Base-by-base conservation (phyloP, 1,140 invertebrate genomes). In the Leptopilina boulardi region DNA sequence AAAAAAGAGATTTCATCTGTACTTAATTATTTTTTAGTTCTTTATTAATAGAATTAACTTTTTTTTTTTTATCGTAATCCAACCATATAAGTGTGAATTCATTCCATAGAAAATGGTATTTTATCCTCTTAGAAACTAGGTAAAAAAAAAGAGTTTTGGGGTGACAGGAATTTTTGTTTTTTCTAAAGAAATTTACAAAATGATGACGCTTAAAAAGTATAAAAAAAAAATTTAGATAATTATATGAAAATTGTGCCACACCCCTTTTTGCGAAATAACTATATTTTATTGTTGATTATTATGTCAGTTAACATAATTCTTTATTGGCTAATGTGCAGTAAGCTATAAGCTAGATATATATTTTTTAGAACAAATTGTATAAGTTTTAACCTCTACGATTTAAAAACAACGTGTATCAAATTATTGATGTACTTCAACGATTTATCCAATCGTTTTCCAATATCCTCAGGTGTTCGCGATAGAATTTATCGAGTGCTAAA, bases 281-380 rank as follows among this genome's bases (percentile, higher is more conserved):
- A 66, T n/a, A n/a, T 66, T 66, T 30, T 66, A 66, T 66, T 66
- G 26, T 66, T 66, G 13, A 66, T 66, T 30, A 66, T 66, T 30
- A 66, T 66, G 59, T 30, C 26, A 66, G 23, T 34, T 66, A 66
- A 66, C 23, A 26, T 66, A 26, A 30, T 66, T 66, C 23, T n/a
- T n/a, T 66, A 30, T 18, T 66, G 21, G 34, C 71, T 59, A 73
- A 18, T 73, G 71, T 73, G 80, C 83, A 80, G 84, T 88, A 86
- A 80, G 84, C 79, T 75, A 72, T 87, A 88, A 86, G 85, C 85
- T 88, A 88, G 84, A 83, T 47, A 75, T 71, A 84, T 79, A 75
- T 77, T 77, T 79, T 80, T 80, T 75, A 79, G 73, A 41, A 73
- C 71, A 73, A 70, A 30, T 38, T 38, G 34, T 66, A 13, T 66